Evolutionary conservation across 2,113 vertebrate genomes (phyloP).

Genomic region (Sigmodon hispidus): DNA sequence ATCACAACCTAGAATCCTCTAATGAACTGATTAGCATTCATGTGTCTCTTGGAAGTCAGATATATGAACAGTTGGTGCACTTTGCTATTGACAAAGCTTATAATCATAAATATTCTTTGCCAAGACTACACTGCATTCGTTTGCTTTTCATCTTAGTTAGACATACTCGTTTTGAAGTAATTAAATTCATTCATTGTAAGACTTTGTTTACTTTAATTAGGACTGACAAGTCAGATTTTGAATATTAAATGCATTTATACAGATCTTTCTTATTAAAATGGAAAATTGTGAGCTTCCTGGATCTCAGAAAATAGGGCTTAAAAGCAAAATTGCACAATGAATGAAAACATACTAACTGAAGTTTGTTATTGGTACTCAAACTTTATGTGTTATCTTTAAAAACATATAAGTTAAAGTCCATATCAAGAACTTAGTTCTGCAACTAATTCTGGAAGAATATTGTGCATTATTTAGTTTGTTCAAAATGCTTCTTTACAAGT

Average conservation of each 20-base stretch:
- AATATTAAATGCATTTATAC: constrained; percentile 77
- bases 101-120: constrained; percentile 85
- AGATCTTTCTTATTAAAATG: constrained; percentile 78
- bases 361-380: constrained; percentile 34
- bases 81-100: constrained; percentile 85
- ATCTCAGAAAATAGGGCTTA: constrained; percentile 57
- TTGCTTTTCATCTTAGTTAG: constrained; percentile 79
- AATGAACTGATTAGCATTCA: constrained; percentile 89
- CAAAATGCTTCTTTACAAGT: constrained; percentile 4
- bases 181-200: constrained; percentile 80
- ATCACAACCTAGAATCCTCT: constrained; percentile 85
- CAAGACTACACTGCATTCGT: constrained; percentile 79
- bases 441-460: constrained; percentile 20
- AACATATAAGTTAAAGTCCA: constrained; percentile 32
- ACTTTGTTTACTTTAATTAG: constrained; percentile 85
- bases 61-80: constrained; percentile 84
- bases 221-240: constrained; percentile 79
- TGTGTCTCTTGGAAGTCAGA: constrained; percentile 86
- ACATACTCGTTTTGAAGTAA: constrained; percentile 79
- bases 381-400: constrained; percentile 28
- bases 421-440: constrained; percentile 20
- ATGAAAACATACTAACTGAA: constrained; percentile 50
- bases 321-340: constrained; percentile 35
- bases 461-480: constrained; percentile 8
- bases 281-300: constrained; percentile 68